Base-by-base conservation (phyloP, 1,140 invertebrate species). In the Bombus ignitus region DNA sequence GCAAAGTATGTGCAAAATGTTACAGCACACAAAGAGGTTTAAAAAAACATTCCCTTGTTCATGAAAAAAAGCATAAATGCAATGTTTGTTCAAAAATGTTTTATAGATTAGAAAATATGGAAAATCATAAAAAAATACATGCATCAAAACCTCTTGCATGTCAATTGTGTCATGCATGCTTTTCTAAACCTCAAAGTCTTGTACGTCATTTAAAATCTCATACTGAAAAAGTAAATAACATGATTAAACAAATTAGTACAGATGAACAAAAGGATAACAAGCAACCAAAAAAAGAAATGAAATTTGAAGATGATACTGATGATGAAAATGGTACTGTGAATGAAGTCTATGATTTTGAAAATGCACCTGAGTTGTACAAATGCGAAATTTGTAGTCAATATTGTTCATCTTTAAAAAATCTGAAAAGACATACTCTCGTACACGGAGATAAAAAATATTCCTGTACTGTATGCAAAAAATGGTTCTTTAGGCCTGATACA, bases 401-500 rank as follows among this genome's bases (percentile, higher is more conserved):
- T 73, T 95, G 94, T 86, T 94, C 95, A 8, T 93, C 94, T 0
- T 73, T 94, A 66, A 95, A 95, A 77, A 95, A 95, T 88, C 68
- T 95, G 5, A 95, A 94, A 79, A 90, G 94, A 66, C 95, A 95
- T 28, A 66, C 93, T 32, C 87, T 95, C 2, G 92, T 95, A 32
- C 95, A 95, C 53, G 94, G 94, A 6, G 94, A 95, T 12, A 95
- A 94, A 66, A 95, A 95, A 39, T 95, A 95, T 81, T 94, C 94
- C 0, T 95, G 95, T 59, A 95, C 94, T 5, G 95, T 95, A 1
- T 95, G 94, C 85, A 94, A 95, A 82, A 95, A 95, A 72, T 95
- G 94, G 93, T 95, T 95, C 22, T 95, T 94, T 77, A 92, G 95
- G 65, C 94, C 94, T 0, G 94, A 95, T 47, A 95, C 94, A 12